Base-by-base conservation (phyloP, 1,140 invertebrate species). In the Trachymyrmex cornetzi region DNA sequence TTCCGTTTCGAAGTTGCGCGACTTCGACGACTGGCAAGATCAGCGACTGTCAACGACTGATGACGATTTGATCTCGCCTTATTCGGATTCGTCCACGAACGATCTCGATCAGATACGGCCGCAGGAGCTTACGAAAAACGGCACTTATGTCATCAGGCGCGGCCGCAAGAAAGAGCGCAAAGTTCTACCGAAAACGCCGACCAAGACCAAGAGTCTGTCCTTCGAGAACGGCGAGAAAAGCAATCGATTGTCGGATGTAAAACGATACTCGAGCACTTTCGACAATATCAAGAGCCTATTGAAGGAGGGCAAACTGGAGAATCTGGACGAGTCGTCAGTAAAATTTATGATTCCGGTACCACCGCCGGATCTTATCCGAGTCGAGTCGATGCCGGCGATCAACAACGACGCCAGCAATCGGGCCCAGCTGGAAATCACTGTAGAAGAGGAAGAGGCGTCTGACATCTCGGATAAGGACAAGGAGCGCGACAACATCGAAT, bases 281-380 rank as follows among this genome's bases (percentile, higher is more conserved):
- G 97, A 97, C 95, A 97, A 97, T 90, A 97, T 98, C 87, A 97
- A 97, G 91, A 97, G 97, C 55, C 93, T 98, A 64, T 95, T 97
- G 66, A 97, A 97, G 92, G 95, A 95, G 6, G 93, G 91, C n/a
- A 94, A 94, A 63, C 84, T 95, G 55, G 96, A 96, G 81, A 96
- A 95, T 4, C 77, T 96, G 48, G 95, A 95, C 88, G 96, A 96
- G 71, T 95, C 95, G 0, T 96, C 96, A 11, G 96, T 96, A 9
- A 94, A 95, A 2, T 95, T 96, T 53, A 96, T 96, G 86, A 92
- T 94, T 3, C 94, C 96, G 1, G 93, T 95, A 2, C 91, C 95
- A 27, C 97, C 97, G 0, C 97, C 97, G 0, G 96, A 96, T 61
- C 95, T 97, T 85, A 96, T 97, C 30, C 94, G 97, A 80, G 97